phyloP scores from a whole-genome alignment of 1,140 invertebrate species.

The Zaprionus nigranus region DNA sequence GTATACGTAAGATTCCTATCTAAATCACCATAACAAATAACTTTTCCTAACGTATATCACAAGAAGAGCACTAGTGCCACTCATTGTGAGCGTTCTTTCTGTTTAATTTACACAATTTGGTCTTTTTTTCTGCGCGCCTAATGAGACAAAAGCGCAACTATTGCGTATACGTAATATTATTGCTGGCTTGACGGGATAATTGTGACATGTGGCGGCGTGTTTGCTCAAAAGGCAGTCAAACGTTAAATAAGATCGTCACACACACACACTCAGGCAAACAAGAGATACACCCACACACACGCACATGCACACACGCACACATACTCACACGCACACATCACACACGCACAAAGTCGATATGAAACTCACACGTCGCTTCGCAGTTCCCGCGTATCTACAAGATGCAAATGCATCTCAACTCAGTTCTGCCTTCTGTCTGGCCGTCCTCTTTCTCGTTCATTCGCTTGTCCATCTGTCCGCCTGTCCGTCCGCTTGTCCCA shows the following conservation, averaged over 20 bases:
- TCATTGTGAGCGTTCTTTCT: too few relatives aligned
- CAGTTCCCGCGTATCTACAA: conserved; percentile 14
- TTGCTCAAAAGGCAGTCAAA: conserved; percentile 11
- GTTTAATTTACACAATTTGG: neutral
- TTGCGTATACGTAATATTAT: conserved; percentile 16
- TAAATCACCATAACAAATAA: too few relatives aligned
- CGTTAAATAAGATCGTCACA: conserved; percentile 10
- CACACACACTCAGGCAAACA: conserved; percentile 2
- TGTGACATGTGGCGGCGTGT: conserved; percentile 4
- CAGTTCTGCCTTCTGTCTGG: neutral
- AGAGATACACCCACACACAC: neutral
- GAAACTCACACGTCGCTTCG: conserved; percentile 4
- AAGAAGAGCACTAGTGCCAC: too few relatives aligned
- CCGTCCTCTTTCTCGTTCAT: neutral
- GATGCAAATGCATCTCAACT: conserved; percentile 27
- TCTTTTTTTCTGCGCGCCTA: neutral
- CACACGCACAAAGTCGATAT: conserved; percentile 7
- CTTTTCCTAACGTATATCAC: too few relatives aligned
- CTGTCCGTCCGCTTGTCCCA: neutral
- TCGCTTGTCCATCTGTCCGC: neutral
- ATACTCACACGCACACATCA: neutral
- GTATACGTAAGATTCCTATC: too few relatives aligned
- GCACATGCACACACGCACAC: neutral
- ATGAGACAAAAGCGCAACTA: conserved; percentile 11
- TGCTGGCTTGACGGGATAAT: neutral